Conservation (phyloP, 64 coral and sea anemone genomes). For the Dendronephthya gigantea region DNA sequence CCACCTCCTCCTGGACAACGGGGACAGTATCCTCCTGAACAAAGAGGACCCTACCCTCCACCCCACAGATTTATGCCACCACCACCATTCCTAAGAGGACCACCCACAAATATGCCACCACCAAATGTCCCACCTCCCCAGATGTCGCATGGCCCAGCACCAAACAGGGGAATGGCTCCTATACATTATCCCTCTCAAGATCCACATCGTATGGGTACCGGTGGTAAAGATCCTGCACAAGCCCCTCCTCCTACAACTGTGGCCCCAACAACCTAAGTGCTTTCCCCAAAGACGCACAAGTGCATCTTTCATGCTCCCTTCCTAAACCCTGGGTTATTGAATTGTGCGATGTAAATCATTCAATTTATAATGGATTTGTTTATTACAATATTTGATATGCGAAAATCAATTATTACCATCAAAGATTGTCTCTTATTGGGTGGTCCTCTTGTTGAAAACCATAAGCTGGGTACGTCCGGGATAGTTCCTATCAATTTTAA, state of each 20-base stretch:
- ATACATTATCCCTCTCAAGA: slow-evolving; percentile 97
- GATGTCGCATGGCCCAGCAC: slow-evolving; percentile 65
- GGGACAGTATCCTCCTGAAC: not conserved
- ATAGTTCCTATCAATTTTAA: not conserved
- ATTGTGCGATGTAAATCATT: not conserved
- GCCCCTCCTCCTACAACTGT: not conserved
- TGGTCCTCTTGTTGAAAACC: too few species aligned
- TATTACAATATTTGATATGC: too few species aligned
- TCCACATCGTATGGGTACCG: slow-evolving; percentile 80
- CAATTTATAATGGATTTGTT: not conserved
- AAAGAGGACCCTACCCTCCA: slow-evolving; percentile 6
- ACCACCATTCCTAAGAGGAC: slow-evolving; percentile 62
- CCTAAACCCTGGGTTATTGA: not conserved
- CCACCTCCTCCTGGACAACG: slow-evolving; percentile 5
- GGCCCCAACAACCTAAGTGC: not conserved
- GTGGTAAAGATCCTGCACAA: not conserved
- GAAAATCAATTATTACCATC: too few species aligned
- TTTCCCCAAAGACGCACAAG: not conserved
- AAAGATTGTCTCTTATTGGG: too few species aligned
- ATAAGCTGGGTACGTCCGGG: too few species aligned
- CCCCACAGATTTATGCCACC: slow-evolving; percentile 52
- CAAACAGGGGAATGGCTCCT: not conserved
- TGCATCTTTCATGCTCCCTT: too few species aligned
- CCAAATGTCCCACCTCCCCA: slow-evolving; percentile 60
- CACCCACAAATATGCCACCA: slow-evolving; percentile 64